Conservation (phyloP, 2,797 vertebrate species). For the Aulostomus chinensis region DNA sequence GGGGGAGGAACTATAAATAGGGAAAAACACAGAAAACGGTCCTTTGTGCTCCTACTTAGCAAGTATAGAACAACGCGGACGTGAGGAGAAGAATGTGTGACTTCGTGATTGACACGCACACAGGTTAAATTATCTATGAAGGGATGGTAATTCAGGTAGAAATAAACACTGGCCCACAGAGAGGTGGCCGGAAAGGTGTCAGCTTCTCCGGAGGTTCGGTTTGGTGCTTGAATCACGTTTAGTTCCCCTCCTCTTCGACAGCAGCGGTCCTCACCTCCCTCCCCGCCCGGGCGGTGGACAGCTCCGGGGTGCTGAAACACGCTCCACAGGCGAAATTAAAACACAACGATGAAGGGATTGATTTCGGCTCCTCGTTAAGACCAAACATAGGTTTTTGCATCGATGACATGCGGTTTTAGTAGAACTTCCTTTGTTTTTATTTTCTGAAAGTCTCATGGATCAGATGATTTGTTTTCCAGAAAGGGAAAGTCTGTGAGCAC, state of each 20-base stretch:
- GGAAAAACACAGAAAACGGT: conserved; percentile 78
- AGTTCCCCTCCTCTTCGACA: not conserved
- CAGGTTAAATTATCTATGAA: too few species aligned
- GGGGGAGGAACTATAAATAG: conserved; percentile 83
- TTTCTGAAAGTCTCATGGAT: conserved; percentile 31
- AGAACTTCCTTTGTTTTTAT: conserved; percentile 17
- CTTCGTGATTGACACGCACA: conserved; percentile 21
- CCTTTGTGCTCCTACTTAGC: conserved; percentile 78
- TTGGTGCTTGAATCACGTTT: conserved; percentile 20
- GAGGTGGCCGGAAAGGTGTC: not conserved
- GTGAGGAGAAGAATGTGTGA: conserved; percentile 6
- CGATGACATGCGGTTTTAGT: conserved; percentile 15
- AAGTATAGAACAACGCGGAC: conserved; percentile 49
- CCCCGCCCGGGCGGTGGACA: conserved; percentile 46
- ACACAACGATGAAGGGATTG: not conserved
- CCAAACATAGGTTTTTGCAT: conserved; percentile 4
- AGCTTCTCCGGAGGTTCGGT: conserved; percentile 6
- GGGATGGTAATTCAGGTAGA: not conserved
- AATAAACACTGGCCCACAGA: not conserved
- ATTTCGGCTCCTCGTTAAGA: not conserved
- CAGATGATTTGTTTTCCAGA: conserved; percentile 51
- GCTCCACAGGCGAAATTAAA: conserved; percentile 4
- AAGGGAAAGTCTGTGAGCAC: conserved; percentile 78
- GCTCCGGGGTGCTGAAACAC: conserved; percentile 70
- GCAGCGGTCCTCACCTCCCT: not conserved